Evolutionary conservation across 2,113 vertebrate genomes (phyloP).

Genomic region (Spilogale gracilis): DNA sequence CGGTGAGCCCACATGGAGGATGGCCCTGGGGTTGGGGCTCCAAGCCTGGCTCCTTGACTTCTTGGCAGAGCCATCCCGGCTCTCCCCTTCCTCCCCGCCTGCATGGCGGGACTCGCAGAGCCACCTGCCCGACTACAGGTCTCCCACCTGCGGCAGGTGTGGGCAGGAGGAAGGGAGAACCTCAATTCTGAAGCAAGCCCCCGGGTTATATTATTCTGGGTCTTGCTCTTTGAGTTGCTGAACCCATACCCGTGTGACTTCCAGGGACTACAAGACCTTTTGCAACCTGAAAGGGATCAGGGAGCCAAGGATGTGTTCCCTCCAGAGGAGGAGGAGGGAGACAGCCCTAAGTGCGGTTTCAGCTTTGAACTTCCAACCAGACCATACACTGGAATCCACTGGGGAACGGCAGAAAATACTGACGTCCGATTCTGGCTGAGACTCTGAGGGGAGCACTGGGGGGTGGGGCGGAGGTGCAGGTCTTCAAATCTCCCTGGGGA

Average conservation of each 20-base stretch:
- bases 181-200: not conserved
- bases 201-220: not conserved
- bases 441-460: rapidly evolving
- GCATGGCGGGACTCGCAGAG: rapidly evolving
- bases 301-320: not conserved
- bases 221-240: not conserved
- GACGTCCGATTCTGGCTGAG: rapidly evolving
- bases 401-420: not conserved
- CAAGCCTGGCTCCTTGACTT: not conserved
- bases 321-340: not conserved
- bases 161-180: not conserved
- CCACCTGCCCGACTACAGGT: not conserved
- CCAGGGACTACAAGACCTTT: not conserved
- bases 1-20: rapidly evolving
- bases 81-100: not conserved
- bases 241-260: not conserved
- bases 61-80: rapidly evolving
- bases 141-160: not conserved
- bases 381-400: not conserved
- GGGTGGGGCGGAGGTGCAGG: not conserved
- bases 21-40: too few species aligned
- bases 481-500: not conserved
- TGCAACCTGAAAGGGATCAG: not conserved
- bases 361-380: not conserved
- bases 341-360: too few species aligned